Evolutionary conservation across 2,113 vertebrate genomes (phyloP).

Genomic region (Rhinolophus sinicus): DNA sequence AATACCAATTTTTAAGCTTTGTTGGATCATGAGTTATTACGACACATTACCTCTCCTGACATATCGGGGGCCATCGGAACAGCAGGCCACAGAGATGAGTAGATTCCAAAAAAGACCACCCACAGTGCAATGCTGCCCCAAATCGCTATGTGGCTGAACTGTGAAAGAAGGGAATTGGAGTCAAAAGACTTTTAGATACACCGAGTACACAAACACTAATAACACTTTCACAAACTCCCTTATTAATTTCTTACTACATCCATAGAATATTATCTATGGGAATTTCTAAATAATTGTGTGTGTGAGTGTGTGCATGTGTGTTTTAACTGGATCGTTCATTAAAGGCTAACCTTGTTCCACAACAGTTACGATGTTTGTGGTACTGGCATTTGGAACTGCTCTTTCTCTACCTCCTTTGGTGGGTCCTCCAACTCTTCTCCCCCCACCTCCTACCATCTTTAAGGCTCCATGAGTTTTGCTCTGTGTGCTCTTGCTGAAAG

Average conservation of each 20-base stretch:
- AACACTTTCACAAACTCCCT: background rate
- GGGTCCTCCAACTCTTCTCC: background rate
- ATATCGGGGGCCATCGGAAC: slow-evolving; percentile 98
- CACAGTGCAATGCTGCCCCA: slow-evolving; percentile 98
- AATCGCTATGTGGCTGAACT: slow-evolving; percentile 99
- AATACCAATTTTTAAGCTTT: background rate
- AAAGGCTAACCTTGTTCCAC: background rate
- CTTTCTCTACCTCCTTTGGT: background rate
- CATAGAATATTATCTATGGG: background rate
- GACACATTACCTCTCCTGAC: slow-evolving; percentile 95
- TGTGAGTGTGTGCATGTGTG: too few species aligned
- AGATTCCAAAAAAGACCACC: slow-evolving; percentile 97
- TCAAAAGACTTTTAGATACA: background rate
- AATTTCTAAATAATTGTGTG: background rate
- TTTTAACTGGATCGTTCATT: background rate
- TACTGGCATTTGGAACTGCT: background rate
- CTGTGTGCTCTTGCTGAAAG: background rate
- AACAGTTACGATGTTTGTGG: background rate
- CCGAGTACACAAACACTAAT: background rate
- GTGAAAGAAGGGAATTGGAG: slow-evolving; percentile 20
- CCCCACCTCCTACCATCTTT: background rate
- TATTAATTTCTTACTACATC: background rate
- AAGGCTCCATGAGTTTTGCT: background rate
- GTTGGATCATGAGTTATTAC: background rate
- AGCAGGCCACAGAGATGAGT: slow-evolving; percentile 96